Evolutionary conservation across 64 coral and sea anemone species (phyloP).

Genomic region (Montipora foliosa): DNA sequence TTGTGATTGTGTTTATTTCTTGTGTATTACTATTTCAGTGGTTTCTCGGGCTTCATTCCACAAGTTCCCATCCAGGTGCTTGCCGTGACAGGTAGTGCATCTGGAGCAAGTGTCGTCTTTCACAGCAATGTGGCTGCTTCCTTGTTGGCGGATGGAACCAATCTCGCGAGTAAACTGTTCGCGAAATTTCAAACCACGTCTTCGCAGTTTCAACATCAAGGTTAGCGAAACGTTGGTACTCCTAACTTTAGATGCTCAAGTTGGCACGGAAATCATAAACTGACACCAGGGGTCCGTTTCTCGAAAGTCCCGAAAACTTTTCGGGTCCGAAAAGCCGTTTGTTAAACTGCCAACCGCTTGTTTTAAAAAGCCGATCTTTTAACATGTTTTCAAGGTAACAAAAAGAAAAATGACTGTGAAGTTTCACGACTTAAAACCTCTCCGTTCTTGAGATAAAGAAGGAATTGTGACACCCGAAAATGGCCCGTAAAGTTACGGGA

Average conservation of each 20-base stretch:
- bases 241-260: neutral
- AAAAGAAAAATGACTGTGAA: no score
- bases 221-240: conserved; percentile 11
- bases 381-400: no score
- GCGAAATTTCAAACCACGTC: conserved; percentile 98
- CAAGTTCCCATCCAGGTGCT: conserved; percentile 97
- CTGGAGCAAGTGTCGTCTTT: conserved; percentile 97
- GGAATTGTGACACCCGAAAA: no score
- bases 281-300: no score
- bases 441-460: no score
- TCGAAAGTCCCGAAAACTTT: no score
- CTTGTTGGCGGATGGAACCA: conserved; percentile 92
- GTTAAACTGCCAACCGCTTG: no score
- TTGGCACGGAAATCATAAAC: neutral
- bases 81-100: conserved; percentile 91
- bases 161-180: conserved; percentile 96
- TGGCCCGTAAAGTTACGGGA: no score
- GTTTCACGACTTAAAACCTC: no score
- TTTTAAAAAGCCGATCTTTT: no score
- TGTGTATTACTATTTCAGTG: conserved; percentile 62
- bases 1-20: neutral
- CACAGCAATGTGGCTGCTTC: conserved; percentile 94
- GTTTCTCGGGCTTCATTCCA: conserved; percentile 90
- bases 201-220: conserved; percentile 93
- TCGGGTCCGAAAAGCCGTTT: no score